These are phyloP conservation scores for Lamellibrachia luymesi DNA, from an alignment of 1,140 invertebrate species.

Conservation along the genomic window DNA sequence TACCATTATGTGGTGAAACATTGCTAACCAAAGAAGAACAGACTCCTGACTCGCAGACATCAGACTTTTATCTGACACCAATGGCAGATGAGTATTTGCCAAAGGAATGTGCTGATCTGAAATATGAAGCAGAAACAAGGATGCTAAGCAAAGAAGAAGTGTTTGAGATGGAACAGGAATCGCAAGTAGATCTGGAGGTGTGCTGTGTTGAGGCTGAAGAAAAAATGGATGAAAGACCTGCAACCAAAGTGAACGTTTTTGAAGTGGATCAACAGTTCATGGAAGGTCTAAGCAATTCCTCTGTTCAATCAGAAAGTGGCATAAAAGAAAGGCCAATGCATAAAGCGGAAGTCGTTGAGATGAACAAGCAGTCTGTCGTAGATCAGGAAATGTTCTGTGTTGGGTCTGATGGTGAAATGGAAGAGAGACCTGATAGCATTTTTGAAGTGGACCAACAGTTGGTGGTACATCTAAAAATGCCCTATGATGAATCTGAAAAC, in stretches of 20 bases:
- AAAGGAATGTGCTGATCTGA: background rate
- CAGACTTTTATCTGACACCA: too few species aligned
- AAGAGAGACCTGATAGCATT: background rate
- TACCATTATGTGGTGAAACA: background rate
- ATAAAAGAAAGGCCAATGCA: background rate
- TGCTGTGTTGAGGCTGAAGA: background rate
- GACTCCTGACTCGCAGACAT: too few species aligned
- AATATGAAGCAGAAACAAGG: background rate
- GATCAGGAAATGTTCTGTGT: background rate
- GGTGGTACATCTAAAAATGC: too few species aligned
- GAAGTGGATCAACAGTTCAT: background rate
- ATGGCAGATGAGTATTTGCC: background rate
- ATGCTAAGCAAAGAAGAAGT: background rate
- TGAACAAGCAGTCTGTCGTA: background rate
- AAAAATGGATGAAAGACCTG: background rate
- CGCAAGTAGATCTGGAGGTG: background rate
- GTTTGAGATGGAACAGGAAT: background rate
- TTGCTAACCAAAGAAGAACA: background rate
- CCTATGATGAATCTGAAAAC: too few species aligned
- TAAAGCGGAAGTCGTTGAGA: background rate
- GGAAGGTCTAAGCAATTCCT: background rate
- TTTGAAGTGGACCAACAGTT: too few species aligned
- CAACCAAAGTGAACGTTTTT: background rate
- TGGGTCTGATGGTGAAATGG: background rate
- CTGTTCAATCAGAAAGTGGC: background rate